Conservation (phyloP, 1,140 invertebrate genomes). For the Scaptomyza graminum region DNA sequence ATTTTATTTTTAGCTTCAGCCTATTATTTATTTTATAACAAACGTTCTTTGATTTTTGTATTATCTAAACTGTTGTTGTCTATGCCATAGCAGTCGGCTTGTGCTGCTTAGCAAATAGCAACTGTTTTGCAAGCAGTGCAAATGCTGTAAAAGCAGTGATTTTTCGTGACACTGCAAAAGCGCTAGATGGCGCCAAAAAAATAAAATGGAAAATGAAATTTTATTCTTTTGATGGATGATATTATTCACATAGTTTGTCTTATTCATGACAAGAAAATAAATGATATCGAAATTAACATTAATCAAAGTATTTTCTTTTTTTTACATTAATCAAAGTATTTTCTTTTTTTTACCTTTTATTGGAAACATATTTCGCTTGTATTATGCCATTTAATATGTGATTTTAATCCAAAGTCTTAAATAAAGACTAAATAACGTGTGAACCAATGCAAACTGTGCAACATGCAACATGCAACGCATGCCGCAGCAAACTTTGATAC, state of each 20-base stretch:
- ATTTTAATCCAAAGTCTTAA: slow-evolving; percentile 3
- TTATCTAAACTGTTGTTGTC: background rate
- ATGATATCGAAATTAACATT: too few relatives aligned
- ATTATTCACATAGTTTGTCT: too few relatives aligned
- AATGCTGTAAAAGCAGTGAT: background rate
- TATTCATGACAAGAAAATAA: too few relatives aligned
- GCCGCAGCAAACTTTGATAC: slow-evolving; percentile 53
- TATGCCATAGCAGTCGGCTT: background rate
- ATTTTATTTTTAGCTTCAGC: background rate
- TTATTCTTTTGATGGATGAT: too few relatives aligned
- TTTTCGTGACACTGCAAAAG: background rate
- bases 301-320: too few relatives aligned
- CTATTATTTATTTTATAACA: background rate
- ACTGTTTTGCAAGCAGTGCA: slow-evolving; percentile 2
- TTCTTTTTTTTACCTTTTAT: background rate
- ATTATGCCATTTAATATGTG: background rate
- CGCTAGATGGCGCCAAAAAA: slow-evolving; percentile 22
- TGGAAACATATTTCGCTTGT: background rate
- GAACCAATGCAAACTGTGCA: slow-evolving; percentile 53
- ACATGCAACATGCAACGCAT: too few relatives aligned
- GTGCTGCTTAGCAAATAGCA: background rate
- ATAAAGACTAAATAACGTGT: slow-evolving; percentile 33
- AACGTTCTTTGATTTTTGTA: background rate
- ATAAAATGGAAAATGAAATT: too few relatives aligned
- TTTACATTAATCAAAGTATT: too few relatives aligned